These are phyloP conservation scores for Prunella fulvescens DNA, from an alignment of 2,113 vertebrate species.

Conservation along the genomic window DNA sequence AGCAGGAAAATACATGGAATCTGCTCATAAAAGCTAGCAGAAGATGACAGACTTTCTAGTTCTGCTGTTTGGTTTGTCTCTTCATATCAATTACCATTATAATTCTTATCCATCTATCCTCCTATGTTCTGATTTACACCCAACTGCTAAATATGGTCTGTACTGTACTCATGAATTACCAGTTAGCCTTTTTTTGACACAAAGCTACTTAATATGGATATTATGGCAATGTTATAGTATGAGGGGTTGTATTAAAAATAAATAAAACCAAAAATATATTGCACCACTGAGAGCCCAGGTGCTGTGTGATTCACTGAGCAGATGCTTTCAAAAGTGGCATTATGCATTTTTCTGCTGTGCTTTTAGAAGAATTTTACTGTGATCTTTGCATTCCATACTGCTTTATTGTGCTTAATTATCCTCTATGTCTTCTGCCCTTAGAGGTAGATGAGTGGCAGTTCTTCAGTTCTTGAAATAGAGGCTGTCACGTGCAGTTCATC, in stretches of 20 bases:
- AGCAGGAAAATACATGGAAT: not conserved
- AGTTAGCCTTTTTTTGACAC: not conserved
- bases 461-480: constrained; percentile 9
- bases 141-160: not conserved
- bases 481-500: not conserved
- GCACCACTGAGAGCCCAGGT: not conserved
- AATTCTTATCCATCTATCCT: not conserved
- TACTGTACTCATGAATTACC: not conserved
- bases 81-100: not conserved
- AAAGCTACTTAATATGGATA: not conserved
- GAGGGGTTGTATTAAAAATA: not conserved
- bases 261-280: not conserved
- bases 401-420: not conserved
- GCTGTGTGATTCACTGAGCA: not conserved
- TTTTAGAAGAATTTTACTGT: not conserved
- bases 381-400: not conserved
- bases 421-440: not conserved
- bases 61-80: not conserved
- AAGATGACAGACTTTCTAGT: not conserved
- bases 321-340: not conserved
- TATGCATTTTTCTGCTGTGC: not conserved
- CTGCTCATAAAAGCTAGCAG: not conserved
- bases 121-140: not conserved
- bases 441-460: not conserved
- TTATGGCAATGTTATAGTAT: not conserved